These are phyloP conservation scores for Pseudolycoriella hygida DNA, from an alignment of 2,888 invertebrate genomes.

Conservation along the genomic window DNA sequence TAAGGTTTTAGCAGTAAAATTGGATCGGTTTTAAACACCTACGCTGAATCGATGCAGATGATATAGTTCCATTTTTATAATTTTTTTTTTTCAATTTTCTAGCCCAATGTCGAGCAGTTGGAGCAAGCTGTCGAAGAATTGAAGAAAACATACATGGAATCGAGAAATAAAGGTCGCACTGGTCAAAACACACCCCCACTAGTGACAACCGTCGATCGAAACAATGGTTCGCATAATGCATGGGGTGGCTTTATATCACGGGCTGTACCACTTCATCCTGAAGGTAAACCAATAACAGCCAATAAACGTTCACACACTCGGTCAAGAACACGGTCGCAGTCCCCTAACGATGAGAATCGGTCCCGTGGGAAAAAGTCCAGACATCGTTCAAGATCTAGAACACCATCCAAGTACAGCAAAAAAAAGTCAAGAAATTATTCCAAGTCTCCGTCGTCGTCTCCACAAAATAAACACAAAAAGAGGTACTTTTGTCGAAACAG, in stretches of 20 bases:
- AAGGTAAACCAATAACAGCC: background rate
- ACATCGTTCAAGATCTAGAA: slow-evolving; percentile 13
- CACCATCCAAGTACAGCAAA: slow-evolving; percentile 2
- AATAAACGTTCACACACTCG: slow-evolving; percentile 15
- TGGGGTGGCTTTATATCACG: slow-evolving; percentile 50
- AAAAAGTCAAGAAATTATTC: slow-evolving; percentile 22
- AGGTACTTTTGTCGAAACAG: slow-evolving; percentile 14
- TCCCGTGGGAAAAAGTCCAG: slow-evolving; percentile 14
- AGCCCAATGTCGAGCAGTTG: slow-evolving; percentile 49
- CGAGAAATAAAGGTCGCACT: slow-evolving; percentile 22
- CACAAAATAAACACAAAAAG: slow-evolving; percentile 27
- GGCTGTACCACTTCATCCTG: slow-evolving; percentile 16
- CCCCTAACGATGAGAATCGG: slow-evolving; percentile 16
- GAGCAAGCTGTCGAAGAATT: slow-evolving; percentile 59
- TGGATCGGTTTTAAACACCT: too few relatives aligned
- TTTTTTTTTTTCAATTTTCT: background rate
- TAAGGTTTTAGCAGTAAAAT: too few relatives aligned
- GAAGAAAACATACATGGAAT: slow-evolving; percentile 44
- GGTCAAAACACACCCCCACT: slow-evolving; percentile 26
- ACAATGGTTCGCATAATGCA: slow-evolving; percentile 41
- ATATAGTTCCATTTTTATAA: background rate
- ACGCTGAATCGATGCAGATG: background rate
- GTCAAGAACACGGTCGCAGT: slow-evolving; percentile 22
- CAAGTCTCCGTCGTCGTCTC: slow-evolving; percentile 22
- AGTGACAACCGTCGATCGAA: slow-evolving; percentile 33